Evolutionary conservation across 1,140 invertebrate species (phyloP).

Genomic region (Drosophila bipectinata): DNA sequence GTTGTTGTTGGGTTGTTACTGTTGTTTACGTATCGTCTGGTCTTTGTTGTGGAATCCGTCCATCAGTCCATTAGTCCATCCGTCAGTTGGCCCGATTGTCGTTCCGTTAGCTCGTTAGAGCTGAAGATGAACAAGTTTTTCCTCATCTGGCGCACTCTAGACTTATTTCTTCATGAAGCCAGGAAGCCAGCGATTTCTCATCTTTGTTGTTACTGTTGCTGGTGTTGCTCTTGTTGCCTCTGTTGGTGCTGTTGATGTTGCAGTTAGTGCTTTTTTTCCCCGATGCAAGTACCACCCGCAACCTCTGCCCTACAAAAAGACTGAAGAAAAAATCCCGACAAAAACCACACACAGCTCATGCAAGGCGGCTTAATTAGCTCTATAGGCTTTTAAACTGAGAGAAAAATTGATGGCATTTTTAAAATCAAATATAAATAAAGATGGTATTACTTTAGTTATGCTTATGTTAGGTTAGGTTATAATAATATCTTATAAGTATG

Average conservation of each 20-base stretch:
- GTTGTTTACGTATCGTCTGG: slow-evolving; percentile 40
- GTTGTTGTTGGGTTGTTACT: slow-evolving; percentile 11
- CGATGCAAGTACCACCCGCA: slow-evolving; percentile 40
- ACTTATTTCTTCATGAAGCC: slow-evolving; percentile 59
- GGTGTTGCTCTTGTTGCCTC: slow-evolving; percentile 16
- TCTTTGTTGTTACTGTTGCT: slow-evolving; percentile 50
- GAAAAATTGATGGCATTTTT: neutral
- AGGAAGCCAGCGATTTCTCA: slow-evolving; percentile 77
- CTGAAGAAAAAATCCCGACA: neutral
- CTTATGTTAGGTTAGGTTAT: too few relatives aligned
- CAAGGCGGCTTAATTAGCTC: slow-evolving; percentile 70
- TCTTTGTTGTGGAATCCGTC: slow-evolving; percentile 35
- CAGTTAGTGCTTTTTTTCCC: slow-evolving; percentile 51
- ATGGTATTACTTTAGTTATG: neutral
- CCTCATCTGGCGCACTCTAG: slow-evolving; percentile 26
- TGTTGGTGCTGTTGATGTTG: slow-evolving; percentile 26
- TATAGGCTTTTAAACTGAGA: slow-evolving; percentile 15
- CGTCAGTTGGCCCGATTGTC: slow-evolving; percentile 37
- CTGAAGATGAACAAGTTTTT: slow-evolving; percentile 79
- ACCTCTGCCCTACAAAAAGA: slow-evolving; percentile 18
- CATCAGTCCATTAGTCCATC: slow-evolving; percentile 12
- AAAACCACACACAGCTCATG: slow-evolving; percentile 42
- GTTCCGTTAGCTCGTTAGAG: slow-evolving; percentile 65
- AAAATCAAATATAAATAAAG: neutral
- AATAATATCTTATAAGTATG: neutral